Conservation (phyloP, 2,113 vertebrate genomes). For the Elanoides forficatus region DNA sequence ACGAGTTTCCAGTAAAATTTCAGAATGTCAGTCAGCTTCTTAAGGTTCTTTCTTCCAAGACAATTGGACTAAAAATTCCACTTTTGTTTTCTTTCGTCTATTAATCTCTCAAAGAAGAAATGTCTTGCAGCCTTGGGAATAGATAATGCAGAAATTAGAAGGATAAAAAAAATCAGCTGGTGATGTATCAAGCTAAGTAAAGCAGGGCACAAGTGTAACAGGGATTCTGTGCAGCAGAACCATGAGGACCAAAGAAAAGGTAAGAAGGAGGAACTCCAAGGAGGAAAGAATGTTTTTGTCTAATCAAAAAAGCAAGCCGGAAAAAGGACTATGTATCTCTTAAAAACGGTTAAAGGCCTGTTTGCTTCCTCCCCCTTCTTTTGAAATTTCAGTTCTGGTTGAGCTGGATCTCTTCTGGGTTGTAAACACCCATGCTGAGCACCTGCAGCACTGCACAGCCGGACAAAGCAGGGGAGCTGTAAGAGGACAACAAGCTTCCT, state of each 20-base stretch:
- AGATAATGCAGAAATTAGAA: conserved; percentile 29
- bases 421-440: not conserved
- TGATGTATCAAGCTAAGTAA: conserved; percentile 2
- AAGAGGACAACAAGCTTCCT: not conserved
- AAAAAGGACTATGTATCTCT: not conserved
- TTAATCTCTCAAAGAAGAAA: conserved; percentile 14
- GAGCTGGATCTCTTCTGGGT: not conserved
- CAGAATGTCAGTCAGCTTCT: not conserved
- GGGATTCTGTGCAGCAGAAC: not conserved
- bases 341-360: not conserved
- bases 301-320: not conserved
- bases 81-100: conserved; percentile 8
- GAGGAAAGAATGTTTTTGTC: not conserved
- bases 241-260: not conserved
- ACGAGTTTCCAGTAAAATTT: conserved; percentile 20
- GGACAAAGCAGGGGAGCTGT: not conserved
- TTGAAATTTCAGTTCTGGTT: not conserved
- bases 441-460: not conserved
- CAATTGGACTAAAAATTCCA: conserved; percentile 5
- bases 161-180: not conserved
- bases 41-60: not conserved
- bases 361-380: not conserved
- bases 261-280: not conserved
- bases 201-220: conserved; percentile 4
- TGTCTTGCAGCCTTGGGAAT: not conserved